Base-by-base conservation (phyloP, 2,797 vertebrate genomes). In the Lepus townsendii region DNA sequence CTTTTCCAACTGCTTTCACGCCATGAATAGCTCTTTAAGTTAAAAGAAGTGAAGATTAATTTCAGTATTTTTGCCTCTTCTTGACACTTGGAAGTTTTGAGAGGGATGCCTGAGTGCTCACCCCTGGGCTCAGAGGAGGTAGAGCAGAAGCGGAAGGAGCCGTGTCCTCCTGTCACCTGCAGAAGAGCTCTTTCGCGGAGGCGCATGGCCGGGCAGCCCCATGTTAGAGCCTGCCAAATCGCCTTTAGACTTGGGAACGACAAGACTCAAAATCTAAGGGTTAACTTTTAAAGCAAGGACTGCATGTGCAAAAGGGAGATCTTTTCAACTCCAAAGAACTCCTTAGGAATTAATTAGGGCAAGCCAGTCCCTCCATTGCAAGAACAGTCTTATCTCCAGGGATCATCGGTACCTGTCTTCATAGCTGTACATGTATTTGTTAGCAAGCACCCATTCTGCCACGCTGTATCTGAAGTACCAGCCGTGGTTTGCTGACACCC, bases 11-110 rank as follows among this genome's bases (percentile, higher is more conserved):
- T 83, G 97, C 95, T 97, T 97, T 98, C 97, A 98, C 54, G 93
- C 94, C 93, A 82, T 97, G 94, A 97, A 97, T 96, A 97, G 95
- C 96, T 96, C 78, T 95, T 95, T 97, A 95, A 97, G 96, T 97
- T 96, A 97, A 98, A 97, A 98, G 97, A 97, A 97, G 97, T 96
- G 97, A 98, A 97, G 96, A 97, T 97, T 97, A 96, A 98, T 98
- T 98, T 98, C 97, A 83, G 78, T 83, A 89, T 91, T 83, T 97
- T 92, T 72, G 57, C 62, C 86, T 69, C 80, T 73, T 91, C 68
- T 83, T 3, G 60, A 87, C 26, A 30, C 35, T 95, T 78, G 76
- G 38, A 50, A 60, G 92, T 93, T 93, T 92, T 27, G 19, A 63
- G 94, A 83, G 47, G 24, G 85, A 68, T n/a, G 57, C 76, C 84